Evolutionary conservation across 2,113 vertebrate species (phyloP), one percentile per base, ranked within the genome.

Genomic region (Jaculus jaculus): DNA sequence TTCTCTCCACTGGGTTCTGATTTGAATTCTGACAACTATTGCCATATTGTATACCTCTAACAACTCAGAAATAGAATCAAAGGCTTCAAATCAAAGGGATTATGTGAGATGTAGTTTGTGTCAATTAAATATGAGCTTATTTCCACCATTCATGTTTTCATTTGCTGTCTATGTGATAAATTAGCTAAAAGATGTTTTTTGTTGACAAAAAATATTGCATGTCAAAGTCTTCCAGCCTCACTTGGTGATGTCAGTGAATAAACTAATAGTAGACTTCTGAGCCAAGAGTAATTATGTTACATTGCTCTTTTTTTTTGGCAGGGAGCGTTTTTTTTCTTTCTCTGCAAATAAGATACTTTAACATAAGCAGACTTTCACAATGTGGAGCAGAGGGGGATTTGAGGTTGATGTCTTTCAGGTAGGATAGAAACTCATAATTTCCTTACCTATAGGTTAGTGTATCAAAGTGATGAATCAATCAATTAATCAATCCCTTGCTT

Each of bases 401-500:
- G 90, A 92, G 84, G 68, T 47, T 91, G 74, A 73, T 94, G 37
- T 80, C 66, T 86, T 93, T 96, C 86, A 93, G 93, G 83, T 93
- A 81, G 95, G 90, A 72, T 78, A 82, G 26, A 90, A 87, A 71
- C 94, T 87, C 28, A 69, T 85, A 95, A 90, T 90, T 91, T 94
- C 81, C 72, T 13, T 72, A 74, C 26, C 93, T 94, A 61, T 73
- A 87, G 47, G 92, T 88, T 93, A 85, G 79, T 66, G 23, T 91
- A 86, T 74, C 90, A 51, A 95, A 95, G 71, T 90, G 47, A 94
- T 92, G 61, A 75, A 79, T 93, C 90, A 86, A 86, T 93, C 54
- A 90, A 93, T 94, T 69, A 92, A 94, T 94, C 84, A 78, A 83
- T 87, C 65, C 9, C 37, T 86, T 60, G 3, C 21, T 80, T 90